phyloP scores from a whole-genome alignment of 2,888 invertebrate species.

The Epinotia bilunana region DNA sequence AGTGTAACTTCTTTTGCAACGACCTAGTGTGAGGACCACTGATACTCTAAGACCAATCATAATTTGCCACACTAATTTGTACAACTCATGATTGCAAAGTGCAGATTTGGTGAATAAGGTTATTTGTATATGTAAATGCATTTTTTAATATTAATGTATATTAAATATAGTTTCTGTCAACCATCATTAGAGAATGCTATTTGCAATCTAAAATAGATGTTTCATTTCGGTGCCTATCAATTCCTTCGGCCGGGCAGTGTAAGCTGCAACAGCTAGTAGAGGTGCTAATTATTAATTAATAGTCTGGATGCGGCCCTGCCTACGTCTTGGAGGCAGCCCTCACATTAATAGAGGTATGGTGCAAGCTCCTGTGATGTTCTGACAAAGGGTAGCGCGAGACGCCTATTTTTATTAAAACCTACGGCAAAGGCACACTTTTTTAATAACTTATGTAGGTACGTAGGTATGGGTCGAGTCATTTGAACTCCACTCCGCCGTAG shows the following conservation, averaged over 20 bases:
- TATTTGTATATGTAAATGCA: too few relatives aligned
- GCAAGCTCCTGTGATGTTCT: slow-evolving; percentile 77
- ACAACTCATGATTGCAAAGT: too few relatives aligned
- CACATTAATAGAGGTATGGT: slow-evolving; percentile 76
- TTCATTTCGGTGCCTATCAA: slow-evolving; percentile 13
- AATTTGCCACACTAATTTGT: too few relatives aligned
- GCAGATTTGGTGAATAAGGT: too few relatives aligned
- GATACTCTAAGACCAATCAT: too few relatives aligned
- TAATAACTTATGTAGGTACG: slow-evolving; percentile 82
- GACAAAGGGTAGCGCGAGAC: slow-evolving; percentile 80
- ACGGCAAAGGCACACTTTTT: slow-evolving; percentile 80
- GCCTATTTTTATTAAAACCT: slow-evolving; percentile 85
- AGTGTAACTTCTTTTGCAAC: too few relatives aligned
- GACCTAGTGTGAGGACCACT: too few relatives aligned
- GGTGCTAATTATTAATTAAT: slow-evolving; percentile 56
- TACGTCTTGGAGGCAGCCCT: slow-evolving; percentile 74
- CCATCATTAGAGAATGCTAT: not conserved
- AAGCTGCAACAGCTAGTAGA: slow-evolving; percentile 18
- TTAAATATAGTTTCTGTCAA: not conserved
- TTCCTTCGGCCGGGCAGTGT: slow-evolving; percentile 12
- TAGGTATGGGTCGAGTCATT: slow-evolving; percentile 65
- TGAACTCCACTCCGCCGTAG: slow-evolving; percentile 64
- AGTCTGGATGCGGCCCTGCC: slow-evolving; percentile 65
- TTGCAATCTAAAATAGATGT: slow-evolving; percentile 1
- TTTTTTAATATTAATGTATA: not conserved